Evolutionary conservation across 2,888 invertebrate species (phyloP).

Genomic region (Chrysina gloriosa): DNA sequence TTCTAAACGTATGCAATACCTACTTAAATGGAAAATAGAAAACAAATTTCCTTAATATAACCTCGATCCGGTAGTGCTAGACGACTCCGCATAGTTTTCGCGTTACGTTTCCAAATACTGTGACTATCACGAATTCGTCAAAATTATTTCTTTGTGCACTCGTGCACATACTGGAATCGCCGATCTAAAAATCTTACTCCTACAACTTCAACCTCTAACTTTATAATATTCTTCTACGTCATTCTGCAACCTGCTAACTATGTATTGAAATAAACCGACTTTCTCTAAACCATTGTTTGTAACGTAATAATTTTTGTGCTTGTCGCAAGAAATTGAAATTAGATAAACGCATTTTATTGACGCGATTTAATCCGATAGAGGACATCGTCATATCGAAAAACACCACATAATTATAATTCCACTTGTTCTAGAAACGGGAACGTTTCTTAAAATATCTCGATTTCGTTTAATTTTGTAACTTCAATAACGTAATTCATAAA

Average conservation of each 20-base stretch:
- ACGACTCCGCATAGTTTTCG: not conserved
- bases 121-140: not conserved
- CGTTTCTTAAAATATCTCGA: too few relatives aligned
- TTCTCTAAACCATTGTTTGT: constrained; percentile 40
- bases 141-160: constrained; percentile 32
- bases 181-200: constrained; percentile 29
- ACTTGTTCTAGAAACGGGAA: too few relatives aligned
- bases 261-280: constrained; percentile 41
- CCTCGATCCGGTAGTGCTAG: constrained; percentile 18
- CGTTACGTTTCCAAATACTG: not conserved
- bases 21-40: not conserved
- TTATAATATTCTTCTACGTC: constrained; percentile 11
- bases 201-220: constrained; percentile 29
- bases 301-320: constrained; percentile 25
- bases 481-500: too few relatives aligned
- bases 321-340: constrained; percentile 31
- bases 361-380: not conserved
- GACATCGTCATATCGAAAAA: not conserved
- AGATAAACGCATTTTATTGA: constrained; percentile 6
- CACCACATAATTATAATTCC: too few relatives aligned
- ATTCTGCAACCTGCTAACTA: constrained; percentile 40
- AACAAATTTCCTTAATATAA: constrained; percentile 19
- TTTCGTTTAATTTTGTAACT: too few relatives aligned
- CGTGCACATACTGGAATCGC: not conserved
- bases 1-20: not conserved